A percentile compares a stretch with the other conserved stretches of the same genome.
Evolutionary conservation across 2,113 vertebrate species (phyloP).

Genomic region (Oncorhynchus kisutch): DNA sequence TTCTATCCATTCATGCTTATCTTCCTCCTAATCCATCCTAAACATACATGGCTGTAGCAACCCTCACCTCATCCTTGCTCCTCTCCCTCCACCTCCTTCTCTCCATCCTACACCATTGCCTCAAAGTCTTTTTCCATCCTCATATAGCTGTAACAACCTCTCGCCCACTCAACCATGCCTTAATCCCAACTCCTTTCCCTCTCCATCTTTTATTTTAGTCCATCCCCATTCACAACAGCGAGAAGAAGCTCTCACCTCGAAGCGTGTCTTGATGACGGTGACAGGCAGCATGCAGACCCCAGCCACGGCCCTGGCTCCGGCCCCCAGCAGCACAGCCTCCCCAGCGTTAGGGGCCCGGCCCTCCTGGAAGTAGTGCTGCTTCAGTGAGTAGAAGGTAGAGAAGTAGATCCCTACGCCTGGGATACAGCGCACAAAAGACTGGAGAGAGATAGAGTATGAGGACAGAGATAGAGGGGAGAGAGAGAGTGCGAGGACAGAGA

Average conservation of each 20-base stretch:
- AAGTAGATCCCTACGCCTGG: constrained; percentile 97
- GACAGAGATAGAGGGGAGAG: too few species aligned
- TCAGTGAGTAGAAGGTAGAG: constrained; percentile 86
- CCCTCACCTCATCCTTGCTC: not conserved
- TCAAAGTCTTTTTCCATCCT: too few species aligned
- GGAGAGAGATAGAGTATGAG: constrained; percentile 6
- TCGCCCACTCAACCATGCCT: not conserved
- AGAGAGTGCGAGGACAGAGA: too few species aligned
- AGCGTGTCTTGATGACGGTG: constrained; percentile 93
- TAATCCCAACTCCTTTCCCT: not conserved
- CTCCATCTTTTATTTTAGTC: not conserved
- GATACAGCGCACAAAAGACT: constrained; percentile 94
- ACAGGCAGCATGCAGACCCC: constrained; percentile 88
- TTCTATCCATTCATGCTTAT: too few species aligned
- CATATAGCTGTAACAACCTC: too few species aligned
- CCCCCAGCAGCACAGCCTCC: constrained; percentile 84
- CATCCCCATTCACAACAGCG: not conserved
- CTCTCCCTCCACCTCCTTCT: not conserved
- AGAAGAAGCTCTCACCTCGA: constrained; percentile 76
- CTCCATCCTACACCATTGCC: too few species aligned
- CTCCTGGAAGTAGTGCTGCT: constrained; percentile 82
- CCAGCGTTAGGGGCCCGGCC: constrained; percentile 77
- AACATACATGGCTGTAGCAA: too few species aligned
- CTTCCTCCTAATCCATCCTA: too few species aligned
- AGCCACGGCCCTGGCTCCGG: constrained; percentile 82